Conservation (phyloP, 2,888 invertebrate genomes). For the Psococerastis gibbosa region DNA sequence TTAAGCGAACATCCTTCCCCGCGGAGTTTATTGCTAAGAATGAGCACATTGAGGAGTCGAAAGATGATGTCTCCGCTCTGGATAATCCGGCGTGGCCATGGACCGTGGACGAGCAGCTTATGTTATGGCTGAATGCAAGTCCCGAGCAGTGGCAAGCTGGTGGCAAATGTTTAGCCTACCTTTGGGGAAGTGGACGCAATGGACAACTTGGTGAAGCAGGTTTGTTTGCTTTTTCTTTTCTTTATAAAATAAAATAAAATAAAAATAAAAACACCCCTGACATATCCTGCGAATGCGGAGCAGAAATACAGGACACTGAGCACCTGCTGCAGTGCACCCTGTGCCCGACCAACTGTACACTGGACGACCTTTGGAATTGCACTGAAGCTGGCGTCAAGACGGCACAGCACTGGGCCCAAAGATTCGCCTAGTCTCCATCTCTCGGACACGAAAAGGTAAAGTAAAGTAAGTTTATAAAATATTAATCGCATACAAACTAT, state of each 20-base stretch:
- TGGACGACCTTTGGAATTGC: too few relatives aligned
- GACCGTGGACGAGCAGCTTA: slow-evolving; percentile 38
- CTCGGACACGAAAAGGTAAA: too few relatives aligned
- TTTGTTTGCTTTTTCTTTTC: slow-evolving; percentile 10
- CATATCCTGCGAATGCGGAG: too few relatives aligned
- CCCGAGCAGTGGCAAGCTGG: slow-evolving; percentile 46
- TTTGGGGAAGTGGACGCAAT: slow-evolving; percentile 43
- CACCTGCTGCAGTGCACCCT: too few relatives aligned
- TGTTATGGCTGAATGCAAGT: slow-evolving; percentile 37
- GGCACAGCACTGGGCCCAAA: too few relatives aligned
- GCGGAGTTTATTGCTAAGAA: slow-evolving; percentile 23
- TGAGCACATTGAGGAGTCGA: slow-evolving; percentile 16
- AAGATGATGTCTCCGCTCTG: slow-evolving; percentile 20
- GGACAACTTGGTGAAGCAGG: slow-evolving; percentile 39
- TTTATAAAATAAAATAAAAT: not conserved
- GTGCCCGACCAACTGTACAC: too few relatives aligned
- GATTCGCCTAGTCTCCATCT: too few relatives aligned
- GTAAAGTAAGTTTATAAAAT: too few relatives aligned
- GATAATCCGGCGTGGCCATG: slow-evolving; percentile 35
- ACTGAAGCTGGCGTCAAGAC: too few relatives aligned
- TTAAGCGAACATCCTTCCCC: slow-evolving; percentile 30
- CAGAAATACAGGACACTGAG: too few relatives aligned
- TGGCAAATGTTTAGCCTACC: slow-evolving; percentile 36
- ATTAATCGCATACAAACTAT: too few relatives aligned
- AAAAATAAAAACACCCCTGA: too few relatives aligned